Conservation (phyloP, 64 coral and sea anemone genomes). For the Dendronephthya gigantea region DNA sequence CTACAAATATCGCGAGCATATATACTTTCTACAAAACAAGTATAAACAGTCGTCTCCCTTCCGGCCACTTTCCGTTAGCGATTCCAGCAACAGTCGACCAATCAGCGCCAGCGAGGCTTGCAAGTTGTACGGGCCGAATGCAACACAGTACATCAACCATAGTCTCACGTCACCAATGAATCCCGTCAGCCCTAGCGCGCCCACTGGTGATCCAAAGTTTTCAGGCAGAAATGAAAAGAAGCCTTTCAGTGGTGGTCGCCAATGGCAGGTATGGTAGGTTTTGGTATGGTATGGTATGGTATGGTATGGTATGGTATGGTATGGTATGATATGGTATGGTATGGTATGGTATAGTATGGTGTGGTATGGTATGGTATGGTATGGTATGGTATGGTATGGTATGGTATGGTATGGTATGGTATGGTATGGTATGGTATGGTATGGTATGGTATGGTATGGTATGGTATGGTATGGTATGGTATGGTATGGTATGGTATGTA, state of each 20-base stretch:
- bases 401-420: neutral
- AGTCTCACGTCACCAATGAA: neutral
- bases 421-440: neutral
- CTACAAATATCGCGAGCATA: conserved; percentile 97
- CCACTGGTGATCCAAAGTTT: neutral
- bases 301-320: neutral
- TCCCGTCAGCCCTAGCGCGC: neutral
- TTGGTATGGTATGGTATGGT: neutral
- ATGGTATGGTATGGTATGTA: neutral
- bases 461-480: neutral
- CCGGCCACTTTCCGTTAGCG: conserved; percentile 29
- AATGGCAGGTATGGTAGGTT: neutral
- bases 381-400: neutral
- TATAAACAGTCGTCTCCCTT: conserved; percentile 54
- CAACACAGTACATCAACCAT: conserved; percentile 82
- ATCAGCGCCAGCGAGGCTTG: conserved; percentile 42
- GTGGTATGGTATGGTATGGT: neutral
- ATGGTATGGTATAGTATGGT: neutral
- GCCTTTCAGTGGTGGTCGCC: neutral
- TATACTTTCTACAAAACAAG: conserved; percentile 79
- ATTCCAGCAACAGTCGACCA: neutral
- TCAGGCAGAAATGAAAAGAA: neutral
- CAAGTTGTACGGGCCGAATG: conserved; percentile 75
- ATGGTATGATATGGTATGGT: neutral
- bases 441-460: neutral